These are phyloP conservation scores for Leptinotarsa lineolata DNA, from an alignment of 1,140 invertebrate genomes.

Conservation along the genomic window DNA sequence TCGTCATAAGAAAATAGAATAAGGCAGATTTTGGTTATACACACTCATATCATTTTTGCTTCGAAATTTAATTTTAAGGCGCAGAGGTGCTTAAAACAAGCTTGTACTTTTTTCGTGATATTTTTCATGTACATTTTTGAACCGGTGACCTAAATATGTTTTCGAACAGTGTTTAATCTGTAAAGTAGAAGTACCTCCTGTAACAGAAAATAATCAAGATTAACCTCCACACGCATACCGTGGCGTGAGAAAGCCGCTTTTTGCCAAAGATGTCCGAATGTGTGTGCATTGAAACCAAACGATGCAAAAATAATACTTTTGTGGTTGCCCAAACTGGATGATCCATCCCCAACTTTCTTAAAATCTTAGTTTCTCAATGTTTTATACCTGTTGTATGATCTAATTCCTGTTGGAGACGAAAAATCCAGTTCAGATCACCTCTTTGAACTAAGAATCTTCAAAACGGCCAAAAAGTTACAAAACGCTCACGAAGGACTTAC, in stretches of 20 bases:
- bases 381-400: not conserved
- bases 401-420: not conserved
- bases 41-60: conserved; percentile 62
- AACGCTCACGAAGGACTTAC: conserved; percentile 17
- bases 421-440: not conserved
- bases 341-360: not conserved
- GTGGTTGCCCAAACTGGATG: not conserved
- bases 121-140: conserved; percentile 55
- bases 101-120: conserved; percentile 74
- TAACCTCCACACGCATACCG: conserved; percentile 47
- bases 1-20: conserved; percentile 67
- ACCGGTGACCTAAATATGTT: conserved; percentile 57
- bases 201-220: conserved; percentile 42
- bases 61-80: conserved; percentile 66
- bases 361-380: not conserved
- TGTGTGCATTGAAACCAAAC: conserved; percentile 56
- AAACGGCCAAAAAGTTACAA: conserved; percentile 48
- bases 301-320: conserved; percentile 40
- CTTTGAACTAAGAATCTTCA: not conserved
- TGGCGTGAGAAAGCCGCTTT: conserved; percentile 30
- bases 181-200: conserved; percentile 44
- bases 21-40: conserved; percentile 72
- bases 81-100: conserved; percentile 74
- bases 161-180: conserved; percentile 54
- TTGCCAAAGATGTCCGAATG: conserved; percentile 50